Percentiles rank a stretch among this genome's conserved stretches.
Conservation (phyloP, 1,140 invertebrate genomes). For the Papilio machaon region DNA sequence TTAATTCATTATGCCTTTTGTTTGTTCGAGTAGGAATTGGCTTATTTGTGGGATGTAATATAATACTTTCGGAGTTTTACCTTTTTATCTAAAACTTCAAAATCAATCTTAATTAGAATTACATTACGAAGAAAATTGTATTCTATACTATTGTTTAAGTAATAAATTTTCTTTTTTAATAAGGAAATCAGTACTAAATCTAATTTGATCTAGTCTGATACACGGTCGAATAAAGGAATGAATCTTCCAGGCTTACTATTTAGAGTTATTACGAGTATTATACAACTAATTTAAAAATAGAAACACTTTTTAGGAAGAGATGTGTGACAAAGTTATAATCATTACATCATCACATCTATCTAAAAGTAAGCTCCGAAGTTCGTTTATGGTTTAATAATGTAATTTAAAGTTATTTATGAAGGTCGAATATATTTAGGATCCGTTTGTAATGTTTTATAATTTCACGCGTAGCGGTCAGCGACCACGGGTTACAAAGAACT, state of each 20-base stretch:
- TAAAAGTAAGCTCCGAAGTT: neutral
- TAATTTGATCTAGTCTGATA: no score
- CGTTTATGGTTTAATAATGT: conserved; percentile 9
- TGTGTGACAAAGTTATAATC: neutral
- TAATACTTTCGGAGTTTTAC: neutral
- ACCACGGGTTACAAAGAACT: conserved; percentile 55
- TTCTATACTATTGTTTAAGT: no score
- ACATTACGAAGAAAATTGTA: no score
- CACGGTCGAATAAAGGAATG: no score
- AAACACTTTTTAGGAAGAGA: no score
- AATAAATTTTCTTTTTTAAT: no score
- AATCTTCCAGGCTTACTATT: no score
- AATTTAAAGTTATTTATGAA: conserved; percentile 30
- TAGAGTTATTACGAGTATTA: no score
- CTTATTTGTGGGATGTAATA: neutral
- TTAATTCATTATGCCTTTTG: conserved; percentile 36
- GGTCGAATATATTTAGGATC: conserved; percentile 43
- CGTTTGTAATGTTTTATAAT: conserved; percentile 63
- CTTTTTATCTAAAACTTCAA: neutral
- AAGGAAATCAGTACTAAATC: no score
- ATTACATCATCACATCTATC: neutral
- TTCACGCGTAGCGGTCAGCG: conserved; percentile 55
- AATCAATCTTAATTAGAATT: no score
- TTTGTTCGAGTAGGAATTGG: conserved; percentile 7
- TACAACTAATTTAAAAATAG: no score